Evolutionary conservation across 2,797 vertebrate genomes (phyloP), one percentile per base, ranked within the genome.

Genomic region (Hipposideros larvatus): DNA sequence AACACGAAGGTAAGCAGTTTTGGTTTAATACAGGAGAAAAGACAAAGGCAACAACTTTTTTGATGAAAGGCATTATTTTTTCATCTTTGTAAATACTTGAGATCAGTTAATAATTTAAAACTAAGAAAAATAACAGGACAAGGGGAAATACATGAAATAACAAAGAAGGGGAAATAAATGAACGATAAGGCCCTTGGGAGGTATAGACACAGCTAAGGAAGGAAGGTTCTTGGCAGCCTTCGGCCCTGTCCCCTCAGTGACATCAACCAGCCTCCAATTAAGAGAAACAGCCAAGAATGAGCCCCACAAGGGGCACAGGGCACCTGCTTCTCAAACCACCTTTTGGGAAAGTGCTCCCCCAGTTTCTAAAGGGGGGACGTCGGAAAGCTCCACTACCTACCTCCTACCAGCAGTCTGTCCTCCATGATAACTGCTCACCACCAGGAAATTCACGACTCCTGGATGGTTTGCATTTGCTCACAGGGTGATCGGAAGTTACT

Each of bases 401-500:
- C 2, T n/a, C 6, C 28, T 28, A 41, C 74, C 13, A 18, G 41
- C 66, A 70, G 16, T 31, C 46, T 0, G 22, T 24, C 48, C 0
- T 2, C 13, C 48, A 22, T 4, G 1, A 7, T 22, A 41, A 41
- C 84, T 18, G 16, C 65, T 22, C 13, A 34, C 51, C 71, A 19
- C 70, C 4, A 0, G 89, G 83, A 57, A 84, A 66, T 43, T 43
- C 43, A 2, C 31, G 34, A 37, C 63, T 55, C 66, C n/a, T 9
- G 87, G 91, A 75, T 65, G 70, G 9, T 83, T 94, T 46, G 70
- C 79, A 75, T 95, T 92, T 66, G 86, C 43, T 92, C 48, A 0
- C 10, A 2, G 43, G 65, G 61, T 91, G 82, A 84, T 55, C 1
- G 1, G 84, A 71, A 93, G 91, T 82, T 34, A 73, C 70, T 13